A percentile compares a stretch with the other conserved stretches of the same genome.
These are phyloP conservation scores for Eleginops maclovinus DNA, from an alignment of 2,113 vertebrate species.

Conservation along the genomic window DNA sequence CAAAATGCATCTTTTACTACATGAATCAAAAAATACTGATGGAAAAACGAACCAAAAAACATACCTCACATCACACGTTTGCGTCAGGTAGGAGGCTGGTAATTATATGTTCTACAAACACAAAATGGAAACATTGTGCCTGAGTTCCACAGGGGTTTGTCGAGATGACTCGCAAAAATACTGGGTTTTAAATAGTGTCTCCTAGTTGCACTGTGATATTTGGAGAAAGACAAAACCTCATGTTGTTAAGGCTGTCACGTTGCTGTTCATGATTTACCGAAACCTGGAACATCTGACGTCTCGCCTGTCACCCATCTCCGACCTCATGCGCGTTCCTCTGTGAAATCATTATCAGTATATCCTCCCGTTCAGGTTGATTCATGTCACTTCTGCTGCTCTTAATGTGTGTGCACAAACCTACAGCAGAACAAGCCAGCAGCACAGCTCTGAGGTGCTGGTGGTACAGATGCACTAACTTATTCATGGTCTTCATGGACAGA, in stretches of 20 bases:
- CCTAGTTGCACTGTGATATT: neutral
- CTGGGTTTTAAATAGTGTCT: neutral
- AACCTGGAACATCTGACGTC: constrained; percentile 32
- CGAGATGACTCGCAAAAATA: neutral
- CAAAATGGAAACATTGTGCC: neutral
- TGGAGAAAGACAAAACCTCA: constrained; percentile 4
- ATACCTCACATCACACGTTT: neutral
- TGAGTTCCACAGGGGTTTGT: neutral
- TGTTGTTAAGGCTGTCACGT: constrained; percentile 10
- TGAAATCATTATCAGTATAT: constrained; percentile 31
- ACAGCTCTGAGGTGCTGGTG: neutral
- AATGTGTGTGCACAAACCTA: constrained; percentile 3
- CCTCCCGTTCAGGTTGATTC: constrained; percentile 16
- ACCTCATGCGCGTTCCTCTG: constrained; percentile 17
- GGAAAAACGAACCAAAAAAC: neutral
- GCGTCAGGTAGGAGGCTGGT: neutral
- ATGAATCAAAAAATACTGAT: neutral
- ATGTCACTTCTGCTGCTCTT: constrained; percentile 9
- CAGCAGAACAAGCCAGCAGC: constrained; percentile 9
- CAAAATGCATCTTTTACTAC: neutral
- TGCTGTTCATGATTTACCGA: constrained; percentile 38
- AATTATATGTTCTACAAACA: neutral
- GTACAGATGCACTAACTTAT: constrained; percentile 19
- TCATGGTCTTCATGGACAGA: constrained; percentile 29
- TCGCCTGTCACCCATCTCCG: constrained; percentile 27